Percentiles rank a stretch among this genome's conserved stretches.
Conservation (phyloP, 2,113 vertebrate species). For the Amphiprion percula region DNA sequence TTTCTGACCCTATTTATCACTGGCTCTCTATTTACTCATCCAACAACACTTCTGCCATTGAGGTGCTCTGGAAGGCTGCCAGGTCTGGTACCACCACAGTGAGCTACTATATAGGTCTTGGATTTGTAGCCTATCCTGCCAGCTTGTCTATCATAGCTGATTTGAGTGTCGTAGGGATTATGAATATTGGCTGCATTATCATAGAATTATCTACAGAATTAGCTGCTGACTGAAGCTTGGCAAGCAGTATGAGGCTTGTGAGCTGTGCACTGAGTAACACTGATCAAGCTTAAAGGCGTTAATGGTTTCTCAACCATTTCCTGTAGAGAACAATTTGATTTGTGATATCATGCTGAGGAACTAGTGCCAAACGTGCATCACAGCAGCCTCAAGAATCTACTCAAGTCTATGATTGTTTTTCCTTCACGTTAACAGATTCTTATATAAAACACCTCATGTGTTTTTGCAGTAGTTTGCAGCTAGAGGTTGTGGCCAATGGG, state of each 20-base stretch:
- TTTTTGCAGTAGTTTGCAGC: not conserved
- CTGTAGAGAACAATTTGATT: not conserved
- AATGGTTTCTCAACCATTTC: constrained; percentile 11
- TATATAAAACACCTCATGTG: not conserved
- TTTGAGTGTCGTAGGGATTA: constrained; percentile 26
- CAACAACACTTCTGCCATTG: not conserved
- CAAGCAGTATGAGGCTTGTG: not conserved
- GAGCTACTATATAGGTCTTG: not conserved
- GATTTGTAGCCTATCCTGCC: not conserved
- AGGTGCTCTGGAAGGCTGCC: too few species aligned
- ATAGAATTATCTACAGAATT: constrained; percentile 32
- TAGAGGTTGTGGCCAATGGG: not conserved
- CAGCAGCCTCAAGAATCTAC: constrained; percentile 2
- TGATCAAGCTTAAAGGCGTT: not conserved
- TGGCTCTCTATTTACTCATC: not conserved
- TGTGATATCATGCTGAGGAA: not conserved
- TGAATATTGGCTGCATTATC: constrained; percentile 25
- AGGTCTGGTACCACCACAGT: not conserved
- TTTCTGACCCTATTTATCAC: not conserved
- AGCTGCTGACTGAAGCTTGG: constrained; percentile 36
- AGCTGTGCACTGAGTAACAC: not conserved
- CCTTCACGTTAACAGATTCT: not conserved
- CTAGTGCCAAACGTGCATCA: not conserved
- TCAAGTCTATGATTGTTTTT: not conserved
- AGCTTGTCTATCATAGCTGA: constrained; percentile 7